These are phyloP conservation scores for Pandion haliaetus DNA, from an alignment of 2,113 vertebrate genomes.

Conservation along the genomic window DNA sequence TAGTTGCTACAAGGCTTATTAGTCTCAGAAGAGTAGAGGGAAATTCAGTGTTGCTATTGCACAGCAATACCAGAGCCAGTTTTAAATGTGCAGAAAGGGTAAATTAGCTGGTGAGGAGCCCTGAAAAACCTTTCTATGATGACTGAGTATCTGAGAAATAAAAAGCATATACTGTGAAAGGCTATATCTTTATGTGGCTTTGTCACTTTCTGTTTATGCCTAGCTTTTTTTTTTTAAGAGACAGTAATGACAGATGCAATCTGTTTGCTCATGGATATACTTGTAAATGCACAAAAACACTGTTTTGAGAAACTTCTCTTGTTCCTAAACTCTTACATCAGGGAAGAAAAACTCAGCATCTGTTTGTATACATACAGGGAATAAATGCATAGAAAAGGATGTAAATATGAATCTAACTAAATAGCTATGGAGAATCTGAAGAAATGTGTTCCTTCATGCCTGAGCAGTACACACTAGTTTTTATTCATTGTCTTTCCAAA, in stretches of 20 bases:
- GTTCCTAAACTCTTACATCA: background rate
- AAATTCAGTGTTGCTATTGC: background rate
- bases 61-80: background rate
- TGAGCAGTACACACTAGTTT: background rate
- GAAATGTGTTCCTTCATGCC: background rate
- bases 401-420: background rate
- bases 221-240: background rate
- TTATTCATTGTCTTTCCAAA: background rate
- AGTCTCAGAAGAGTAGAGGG: background rate
- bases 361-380: background rate
- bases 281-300: background rate
- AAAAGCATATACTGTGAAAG: background rate
- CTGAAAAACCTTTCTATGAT: background rate
- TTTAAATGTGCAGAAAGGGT: background rate
- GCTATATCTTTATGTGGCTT: background rate
- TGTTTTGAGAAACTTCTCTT: background rate
- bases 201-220: background rate
- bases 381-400: background rate
- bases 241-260: background rate
- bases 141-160: background rate
- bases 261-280: background rate
- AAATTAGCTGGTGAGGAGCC: background rate
- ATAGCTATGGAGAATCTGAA: background rate
- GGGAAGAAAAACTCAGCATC: background rate
- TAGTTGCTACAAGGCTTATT: background rate